Evolutionary conservation across 1,140 invertebrate genomes (phyloP), one percentile per base, ranked within the genome.

Genomic region (Charaxes varanes): DNA sequence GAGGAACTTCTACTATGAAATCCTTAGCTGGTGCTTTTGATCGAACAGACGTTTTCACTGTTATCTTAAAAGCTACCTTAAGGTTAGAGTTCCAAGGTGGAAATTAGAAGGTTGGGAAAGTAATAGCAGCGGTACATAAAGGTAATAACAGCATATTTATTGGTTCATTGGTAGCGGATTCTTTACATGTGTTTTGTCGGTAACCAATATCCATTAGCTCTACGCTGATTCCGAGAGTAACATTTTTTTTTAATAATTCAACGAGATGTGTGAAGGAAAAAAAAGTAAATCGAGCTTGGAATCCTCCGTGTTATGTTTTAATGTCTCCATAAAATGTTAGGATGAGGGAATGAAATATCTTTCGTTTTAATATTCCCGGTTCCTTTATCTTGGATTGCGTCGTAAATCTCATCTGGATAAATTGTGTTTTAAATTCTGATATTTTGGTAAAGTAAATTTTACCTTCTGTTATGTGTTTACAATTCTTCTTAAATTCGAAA

Each of bases 161-260:
- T 51, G 30, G 45, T 60, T 59, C 40, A 55, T 56, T 60, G 56
- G 67, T 69, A 69, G 32, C 54, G 54, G 69, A 53, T 62, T 45
- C 48, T 58, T 69, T 68, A 74, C 67, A 76, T 69, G 62, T 71
- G 69, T 76, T 73, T 65, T 66, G 58, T 62, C 65, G 67, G 64
- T 48, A 57, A 64, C 51, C 62, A 54, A 72, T 68, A 72, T 70
- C 51, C 69, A 71, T 78, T 78, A 73, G 62, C 63, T 65, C 28
- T 45, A 52, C 31, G 40, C 40, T 42, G 40, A 42, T 42, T 42
- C 30, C 40, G 8, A 42, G 21, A 28, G 22, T 13, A 34, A 42
- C 30, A 41, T 34, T 41, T 42, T n/a, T n/a, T 21, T 37, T 42
- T 42, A 42, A 42, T 42, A 42, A 27, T 34, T 32, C 30, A 21